A percentile compares a stretch with the other conserved stretches of the same genome.
phyloP scores from a whole-genome alignment of 1,140 invertebrate species.

The Polypedilum vanderplanki region DNA sequence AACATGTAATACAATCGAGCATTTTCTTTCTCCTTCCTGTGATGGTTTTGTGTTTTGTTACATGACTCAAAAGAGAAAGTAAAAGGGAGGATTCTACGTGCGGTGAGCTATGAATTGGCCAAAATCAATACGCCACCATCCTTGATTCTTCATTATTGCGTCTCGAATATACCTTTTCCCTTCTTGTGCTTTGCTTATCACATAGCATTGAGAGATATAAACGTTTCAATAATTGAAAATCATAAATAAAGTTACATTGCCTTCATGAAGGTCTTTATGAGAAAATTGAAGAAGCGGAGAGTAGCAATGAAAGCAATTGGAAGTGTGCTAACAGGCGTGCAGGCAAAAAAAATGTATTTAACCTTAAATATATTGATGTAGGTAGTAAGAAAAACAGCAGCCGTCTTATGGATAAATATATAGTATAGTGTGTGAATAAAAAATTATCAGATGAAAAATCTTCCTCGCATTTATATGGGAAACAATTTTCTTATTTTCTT shows the following conservation, averaged over 20 bases:
- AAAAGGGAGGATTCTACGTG: neutral
- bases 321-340: neutral
- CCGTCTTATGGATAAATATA: neutral
- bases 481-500: neutral
- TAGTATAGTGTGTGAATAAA: neutral
- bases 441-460: slow-evolving; percentile 13
- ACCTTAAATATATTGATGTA: slow-evolving; percentile 7
- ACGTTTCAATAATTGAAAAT: neutral
- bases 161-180: neutral
- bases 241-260: slow-evolving; percentile 6
- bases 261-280: slow-evolving; percentile 6
- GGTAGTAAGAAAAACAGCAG: neutral
- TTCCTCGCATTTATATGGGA: neutral
- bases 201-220: neutral
- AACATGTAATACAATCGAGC: neutral
- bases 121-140: neutral
- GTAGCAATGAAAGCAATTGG: neutral
- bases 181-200: neutral
- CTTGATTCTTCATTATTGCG: neutral
- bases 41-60: too few species aligned
- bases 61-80: too few species aligned
- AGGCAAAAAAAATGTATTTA: neutral
- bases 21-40: too few species aligned
- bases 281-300: neutral
- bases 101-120: neutral